A percentile compares a stretch with the other conserved stretches of the same genome.
Conservation (phyloP, 2,797 vertebrate species). For the Epinephelus awoara region DNA sequence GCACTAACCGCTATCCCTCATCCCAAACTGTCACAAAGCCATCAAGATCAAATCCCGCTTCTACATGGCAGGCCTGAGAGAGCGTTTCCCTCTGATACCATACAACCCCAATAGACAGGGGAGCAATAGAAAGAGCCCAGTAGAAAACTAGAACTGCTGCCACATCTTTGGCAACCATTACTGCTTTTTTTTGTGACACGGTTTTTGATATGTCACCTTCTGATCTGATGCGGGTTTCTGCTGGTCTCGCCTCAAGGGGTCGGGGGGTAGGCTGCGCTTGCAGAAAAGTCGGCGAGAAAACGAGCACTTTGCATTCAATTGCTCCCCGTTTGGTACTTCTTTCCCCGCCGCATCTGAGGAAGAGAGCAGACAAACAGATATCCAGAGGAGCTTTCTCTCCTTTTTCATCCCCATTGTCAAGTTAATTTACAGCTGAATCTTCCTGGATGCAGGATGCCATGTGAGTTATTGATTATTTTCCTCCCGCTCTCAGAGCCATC, state of each 20-base stretch:
- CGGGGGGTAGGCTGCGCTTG: slow-evolving; percentile 82
- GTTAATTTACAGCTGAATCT: slow-evolving; percentile 90
- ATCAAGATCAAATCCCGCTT: slow-evolving; percentile 94
- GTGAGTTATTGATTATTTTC: slow-evolving; percentile 86
- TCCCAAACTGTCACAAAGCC: slow-evolving; percentile 92
- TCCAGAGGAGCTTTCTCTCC: slow-evolving; percentile 78
- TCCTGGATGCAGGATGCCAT: slow-evolving; percentile 88
- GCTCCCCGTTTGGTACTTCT: slow-evolving; percentile 87
- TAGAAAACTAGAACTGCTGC: slow-evolving; percentile 79
- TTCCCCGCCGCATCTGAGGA: slow-evolving; percentile 82
- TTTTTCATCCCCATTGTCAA: slow-evolving; percentile 89
- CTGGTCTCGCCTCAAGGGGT: slow-evolving; percentile 92
- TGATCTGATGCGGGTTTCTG: slow-evolving; percentile 94
- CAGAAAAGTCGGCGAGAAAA: slow-evolving; percentile 86
- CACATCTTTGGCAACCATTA: slow-evolving; percentile 83
- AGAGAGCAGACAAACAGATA: slow-evolving; percentile 90
- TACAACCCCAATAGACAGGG: slow-evolving; percentile 76
- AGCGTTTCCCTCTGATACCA: slow-evolving; percentile 90
- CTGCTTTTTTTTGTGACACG: slow-evolving; percentile 87
- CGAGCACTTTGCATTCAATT: slow-evolving; percentile 92
- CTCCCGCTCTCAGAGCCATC: slow-evolving; percentile 73
- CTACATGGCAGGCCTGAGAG: slow-evolving; percentile 90
- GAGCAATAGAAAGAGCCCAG: slow-evolving; percentile 77
- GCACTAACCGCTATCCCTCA: slow-evolving; percentile 94
- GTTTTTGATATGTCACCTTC: slow-evolving; percentile 96